A percentile compares a stretch with the other conserved stretches of the same genome.
These are phyloP conservation scores for Conchocele bisecta DNA, from an alignment of 2,888 invertebrate species.

Conservation along the genomic window DNA sequence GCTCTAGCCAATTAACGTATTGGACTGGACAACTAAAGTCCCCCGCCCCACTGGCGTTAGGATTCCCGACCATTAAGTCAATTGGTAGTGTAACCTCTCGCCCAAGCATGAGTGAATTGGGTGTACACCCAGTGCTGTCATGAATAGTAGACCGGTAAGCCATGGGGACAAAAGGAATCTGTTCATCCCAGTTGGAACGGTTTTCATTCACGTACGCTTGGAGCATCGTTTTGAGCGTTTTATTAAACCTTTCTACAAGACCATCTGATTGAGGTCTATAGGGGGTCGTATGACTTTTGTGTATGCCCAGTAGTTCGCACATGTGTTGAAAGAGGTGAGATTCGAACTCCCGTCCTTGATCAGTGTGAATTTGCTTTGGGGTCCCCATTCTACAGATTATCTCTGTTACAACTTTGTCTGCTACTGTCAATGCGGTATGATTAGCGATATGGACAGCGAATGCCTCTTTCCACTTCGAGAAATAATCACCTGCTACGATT, in stretches of 20 bases:
- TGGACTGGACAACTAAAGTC: background rate
- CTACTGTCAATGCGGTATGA: slow-evolving; percentile 42
- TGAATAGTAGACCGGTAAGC: slow-evolving; percentile 41
- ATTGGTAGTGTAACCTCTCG: too few relatives aligned
- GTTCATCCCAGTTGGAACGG: slow-evolving; percentile 44
- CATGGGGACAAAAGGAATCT: slow-evolving; percentile 28
- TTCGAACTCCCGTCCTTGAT: slow-evolving; percentile 24
- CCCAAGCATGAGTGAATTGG: slow-evolving; percentile 40
- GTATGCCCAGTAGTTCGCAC: slow-evolving; percentile 15
- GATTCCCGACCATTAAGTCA: too few relatives aligned
- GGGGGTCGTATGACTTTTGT: slow-evolving; percentile 16
- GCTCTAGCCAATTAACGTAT: background rate
- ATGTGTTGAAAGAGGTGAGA: slow-evolving; percentile 21
- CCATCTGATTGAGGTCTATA: background rate
- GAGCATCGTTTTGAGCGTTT: background rate
- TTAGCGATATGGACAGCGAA: slow-evolving; percentile 28
- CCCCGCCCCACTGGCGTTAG: background rate
- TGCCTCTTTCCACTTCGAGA: slow-evolving; percentile 42
- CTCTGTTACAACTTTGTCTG: slow-evolving; percentile 40
- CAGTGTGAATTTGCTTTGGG: slow-evolving; percentile 27
- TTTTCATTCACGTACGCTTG: background rate
- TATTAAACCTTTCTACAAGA: background rate
- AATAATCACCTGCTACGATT: slow-evolving; percentile 38
- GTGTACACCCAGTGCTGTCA: slow-evolving; percentile 31
- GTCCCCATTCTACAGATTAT: slow-evolving; percentile 18